phyloP scores from a whole-genome alignment of 92 coral and sea anemone genomes.

The Chrysogorgia sp. region DNA sequence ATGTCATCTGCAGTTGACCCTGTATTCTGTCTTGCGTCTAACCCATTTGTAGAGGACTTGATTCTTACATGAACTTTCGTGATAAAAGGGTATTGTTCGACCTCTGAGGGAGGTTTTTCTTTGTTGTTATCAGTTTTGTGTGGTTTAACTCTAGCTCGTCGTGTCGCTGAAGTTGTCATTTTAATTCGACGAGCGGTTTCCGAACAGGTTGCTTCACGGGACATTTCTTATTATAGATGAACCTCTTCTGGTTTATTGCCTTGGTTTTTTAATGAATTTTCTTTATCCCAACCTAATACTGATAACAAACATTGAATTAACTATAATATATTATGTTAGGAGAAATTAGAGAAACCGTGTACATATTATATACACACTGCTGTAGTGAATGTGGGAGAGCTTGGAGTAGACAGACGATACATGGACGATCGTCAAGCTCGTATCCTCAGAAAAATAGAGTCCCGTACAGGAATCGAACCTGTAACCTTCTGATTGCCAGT shows the following conservation, averaged over 20 bases:
- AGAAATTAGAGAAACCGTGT: too few species aligned
- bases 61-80: conserved; percentile 7
- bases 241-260: too few species aligned
- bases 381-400: too few species aligned
- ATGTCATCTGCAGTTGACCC: neutral
- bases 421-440: too few species aligned
- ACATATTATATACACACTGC: too few species aligned
- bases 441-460: too few species aligned
- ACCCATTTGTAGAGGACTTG: neutral
- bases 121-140: neutral
- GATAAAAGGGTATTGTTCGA: conserved; percentile 13
- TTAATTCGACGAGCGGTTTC: neutral
- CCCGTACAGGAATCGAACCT: too few species aligned
- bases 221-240: too few species aligned
- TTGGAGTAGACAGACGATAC: too few species aligned
- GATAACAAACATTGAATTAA: neutral
- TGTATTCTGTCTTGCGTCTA: neutral
- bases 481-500: too few species aligned
- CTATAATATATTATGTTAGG: neutral
- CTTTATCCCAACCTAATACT: neutral
- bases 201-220: too few species aligned
- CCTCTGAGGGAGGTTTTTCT: neutral
- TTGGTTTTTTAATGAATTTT: neutral
- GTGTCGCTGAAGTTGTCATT: neutral
- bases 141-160: neutral